Conservation (phyloP, 1,140 invertebrate genomes). For the Pemphigus obesinymphae region DNA sequence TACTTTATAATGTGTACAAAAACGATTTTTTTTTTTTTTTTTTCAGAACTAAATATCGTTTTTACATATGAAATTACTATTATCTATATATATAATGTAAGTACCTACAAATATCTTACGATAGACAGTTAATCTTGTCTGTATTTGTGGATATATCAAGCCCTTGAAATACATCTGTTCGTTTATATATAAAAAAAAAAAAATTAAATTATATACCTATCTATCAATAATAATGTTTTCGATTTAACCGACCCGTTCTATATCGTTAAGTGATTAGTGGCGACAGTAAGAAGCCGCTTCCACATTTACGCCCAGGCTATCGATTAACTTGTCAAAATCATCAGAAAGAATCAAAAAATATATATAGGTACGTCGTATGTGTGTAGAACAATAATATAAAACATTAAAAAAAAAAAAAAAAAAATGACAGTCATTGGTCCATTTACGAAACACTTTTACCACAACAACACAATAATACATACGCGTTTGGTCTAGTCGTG, state of each 20-base stretch:
- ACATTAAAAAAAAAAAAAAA: not conserved
- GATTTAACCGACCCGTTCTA: not conserved
- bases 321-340: constrained; percentile 36
- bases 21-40: too few species aligned
- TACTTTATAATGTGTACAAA: too few species aligned
- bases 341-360: not conserved
- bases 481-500: not conserved
- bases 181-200: too few species aligned
- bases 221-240: not conserved
- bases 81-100: not conserved
- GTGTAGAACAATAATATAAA: not conserved
- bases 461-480: not conserved
- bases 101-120: too few species aligned
- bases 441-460: constrained; percentile 36
- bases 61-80: too few species aligned
- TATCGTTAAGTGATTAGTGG: constrained; percentile 20
- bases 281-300: constrained; percentile 39
- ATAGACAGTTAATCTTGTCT: too few species aligned
- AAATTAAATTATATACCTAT: too few species aligned
- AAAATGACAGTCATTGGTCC: constrained; percentile 26
- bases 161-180: not conserved
- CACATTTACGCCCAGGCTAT: constrained; percentile 32
- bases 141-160: not conserved
- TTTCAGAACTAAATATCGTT: too few species aligned
- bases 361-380: not conserved